These are phyloP conservation scores for Phacellophora camtschatica DNA, from an alignment of 30 jellyfish, hydroid and myxozoan genomes.

Conservation along the genomic window DNA sequence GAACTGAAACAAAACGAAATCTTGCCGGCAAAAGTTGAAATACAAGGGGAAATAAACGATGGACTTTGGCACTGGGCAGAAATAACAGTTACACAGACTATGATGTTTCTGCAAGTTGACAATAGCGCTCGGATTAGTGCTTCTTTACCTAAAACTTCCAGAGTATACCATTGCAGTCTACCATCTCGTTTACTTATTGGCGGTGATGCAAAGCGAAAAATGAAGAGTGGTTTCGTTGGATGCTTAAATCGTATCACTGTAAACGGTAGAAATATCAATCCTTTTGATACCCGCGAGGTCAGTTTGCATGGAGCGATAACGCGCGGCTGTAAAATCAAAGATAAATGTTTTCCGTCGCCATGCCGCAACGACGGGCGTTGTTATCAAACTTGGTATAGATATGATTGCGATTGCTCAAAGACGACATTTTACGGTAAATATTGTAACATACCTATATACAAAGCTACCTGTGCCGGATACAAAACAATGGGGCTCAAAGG, in stretches of 20 bases:
- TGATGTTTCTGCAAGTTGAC: slow-evolving; percentile 38
- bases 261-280: slow-evolving; percentile 23
- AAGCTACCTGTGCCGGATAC: slow-evolving; percentile 70
- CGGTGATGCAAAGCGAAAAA: slow-evolving; percentile 65
- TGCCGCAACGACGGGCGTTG: slow-evolving; percentile 83
- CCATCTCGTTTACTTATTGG: slow-evolving; percentile 59
- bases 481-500: slow-evolving; percentile 32
- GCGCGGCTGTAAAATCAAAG: slow-evolving; percentile 56
- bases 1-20: slow-evolving; percentile 57
- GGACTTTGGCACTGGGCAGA: slow-evolving; percentile 58
- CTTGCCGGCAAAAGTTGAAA: slow-evolving; percentile 43
- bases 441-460: slow-evolving; percentile 71
- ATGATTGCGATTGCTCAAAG: slow-evolving; percentile 77
- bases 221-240: slow-evolving; percentile 77
- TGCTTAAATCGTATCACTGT: slow-evolving; percentile 48
- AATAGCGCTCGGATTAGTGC: slow-evolving; percentile 54
- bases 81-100: slow-evolving; percentile 31
- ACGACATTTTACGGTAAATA: slow-evolving; percentile 77
- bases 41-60: slow-evolving; percentile 14
- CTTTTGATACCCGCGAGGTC: slow-evolving; percentile 22
- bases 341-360: slow-evolving; percentile 86
- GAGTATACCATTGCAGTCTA: slow-evolving; percentile 49
- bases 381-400: slow-evolving; percentile 69
- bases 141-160: slow-evolving; percentile 32
- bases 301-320: slow-evolving; percentile 6